These are phyloP conservation scores for Micromys minutus DNA, from an alignment of 2,113 vertebrate genomes.

Conservation along the genomic window DNA sequence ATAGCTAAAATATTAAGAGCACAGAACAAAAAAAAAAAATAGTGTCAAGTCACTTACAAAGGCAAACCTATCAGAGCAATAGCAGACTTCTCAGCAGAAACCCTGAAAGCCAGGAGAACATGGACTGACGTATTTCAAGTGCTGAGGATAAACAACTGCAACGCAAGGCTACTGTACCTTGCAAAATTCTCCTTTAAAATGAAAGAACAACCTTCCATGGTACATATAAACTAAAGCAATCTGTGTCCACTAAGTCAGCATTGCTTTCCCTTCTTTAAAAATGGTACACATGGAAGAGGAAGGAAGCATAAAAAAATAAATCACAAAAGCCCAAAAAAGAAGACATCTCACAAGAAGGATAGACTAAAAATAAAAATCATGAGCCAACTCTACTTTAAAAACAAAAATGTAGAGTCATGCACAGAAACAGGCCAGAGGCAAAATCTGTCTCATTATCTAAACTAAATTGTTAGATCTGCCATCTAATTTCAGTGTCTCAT, in stretches of 20 bases:
- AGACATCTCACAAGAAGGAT: not conserved
- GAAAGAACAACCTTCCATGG: not conserved
- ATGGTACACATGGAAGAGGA: not conserved
- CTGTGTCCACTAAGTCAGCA: not conserved
- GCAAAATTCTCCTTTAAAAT: not conserved
- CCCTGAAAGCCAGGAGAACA: not conserved
- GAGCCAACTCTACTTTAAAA: not conserved
- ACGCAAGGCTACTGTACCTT: not conserved
- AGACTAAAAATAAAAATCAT: not conserved
- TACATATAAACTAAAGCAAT: not conserved
- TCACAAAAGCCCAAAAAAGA: not conserved
- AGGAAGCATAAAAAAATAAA: not conserved
- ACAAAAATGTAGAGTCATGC: not conserved
- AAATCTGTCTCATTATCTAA: slow-evolving; percentile 45
- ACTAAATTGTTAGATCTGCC: not conserved
- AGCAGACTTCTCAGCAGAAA: not conserved
- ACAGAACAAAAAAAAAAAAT: not conserved
- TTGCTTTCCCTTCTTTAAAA: not conserved
- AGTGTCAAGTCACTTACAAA: not conserved
- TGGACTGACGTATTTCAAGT: not conserved
- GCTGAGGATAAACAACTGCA: not conserved
- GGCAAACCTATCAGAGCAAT: not conserved
- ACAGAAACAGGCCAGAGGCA: not conserved
- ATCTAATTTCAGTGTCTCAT: not conserved
- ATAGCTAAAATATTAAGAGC: not conserved